Percentiles rank a stretch among this genome's conserved stretches.
Conservation (phyloP, 1,140 invertebrate species). For the Bombus huntii region DNA sequence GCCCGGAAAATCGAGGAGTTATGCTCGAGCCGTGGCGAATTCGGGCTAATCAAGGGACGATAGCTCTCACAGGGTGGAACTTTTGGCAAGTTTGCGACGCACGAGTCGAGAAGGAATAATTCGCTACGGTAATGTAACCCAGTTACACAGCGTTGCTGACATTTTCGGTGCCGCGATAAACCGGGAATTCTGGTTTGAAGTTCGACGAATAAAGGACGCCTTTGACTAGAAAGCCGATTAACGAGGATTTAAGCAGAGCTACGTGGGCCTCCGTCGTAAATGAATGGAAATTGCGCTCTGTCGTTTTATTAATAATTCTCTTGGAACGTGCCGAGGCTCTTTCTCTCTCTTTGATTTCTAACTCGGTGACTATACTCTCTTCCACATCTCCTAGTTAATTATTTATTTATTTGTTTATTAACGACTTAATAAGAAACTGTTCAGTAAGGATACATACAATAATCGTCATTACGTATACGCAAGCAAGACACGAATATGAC, state of each 20-base stretch:
- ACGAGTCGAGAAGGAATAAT: slow-evolving; percentile 29
- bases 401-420: too few species aligned
- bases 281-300: not conserved
- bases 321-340: not conserved
- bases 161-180: slow-evolving; percentile 30
- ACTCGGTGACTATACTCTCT: too few species aligned
- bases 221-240: slow-evolving; percentile 38
- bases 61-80: slow-evolving; percentile 15
- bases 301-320: slow-evolving; percentile 36
- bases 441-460: too few species aligned
- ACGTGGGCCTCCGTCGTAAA: not conserved
- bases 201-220: slow-evolving; percentile 51
- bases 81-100: slow-evolving; percentile 42
- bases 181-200: slow-evolving; percentile 53
- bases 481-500: too few species aligned
- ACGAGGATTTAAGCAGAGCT: slow-evolving; percentile 16
- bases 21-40: not conserved
- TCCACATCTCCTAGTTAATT: too few species aligned
- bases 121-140: slow-evolving; percentile 43
- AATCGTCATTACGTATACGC: too few species aligned
- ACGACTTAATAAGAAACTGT: too few species aligned
- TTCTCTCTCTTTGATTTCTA: too few species aligned
- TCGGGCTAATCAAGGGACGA: slow-evolving; percentile 14
- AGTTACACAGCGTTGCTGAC: slow-evolving; percentile 29
- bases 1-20: not conserved